Base-by-base conservation (phyloP, 1,140 invertebrate species). In the Brevipalpus yothersi region DNA sequence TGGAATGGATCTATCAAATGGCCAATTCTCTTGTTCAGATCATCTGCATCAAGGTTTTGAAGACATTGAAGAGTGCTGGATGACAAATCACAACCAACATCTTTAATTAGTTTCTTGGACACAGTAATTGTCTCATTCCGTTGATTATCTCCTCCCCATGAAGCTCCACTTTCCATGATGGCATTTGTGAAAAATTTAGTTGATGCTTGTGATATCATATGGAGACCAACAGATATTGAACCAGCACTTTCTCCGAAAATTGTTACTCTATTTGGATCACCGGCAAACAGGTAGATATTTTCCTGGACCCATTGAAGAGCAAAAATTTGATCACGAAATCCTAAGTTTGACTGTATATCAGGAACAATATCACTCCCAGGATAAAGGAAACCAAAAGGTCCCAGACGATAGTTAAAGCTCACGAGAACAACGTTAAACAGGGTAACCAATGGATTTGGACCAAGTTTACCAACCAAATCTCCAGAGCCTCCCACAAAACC, bases 351-450 rank as follows among this genome's bases (percentile, higher is more conserved):
- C 3, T n/a, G 12, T 10, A n/a, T n/a, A 1, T 62, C 65, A 15
- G 69, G 72, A 49, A 72, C 70, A 21, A 72, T 68, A 15, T 75
- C 75, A 72, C 94, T 89, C 65, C 89, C 72, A 65, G 90, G 72
- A 67, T 89, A 89, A 1, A 92, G 77, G 70, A 90, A 92, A 12
- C 81, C 80, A 39, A 82, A 70, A 0, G 77, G 73, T 3, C 80
- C 81, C 1, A 82, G 69, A 56, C 82, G 70, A 66, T 84, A 83
- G 68, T 83, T 82, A 3, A 82, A 71, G 0, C 78, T 80, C 7
- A 83, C 81, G 2, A 83, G 70, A 1, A 84, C 75, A 0, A 84
- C 74, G 40, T 78, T 75, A 13, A 80, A 76, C 5, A 76, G 71
- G 1, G 80, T 69, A 4, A 84, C 70, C 60, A 79, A 78, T n/a